Conservation (phyloP, 2,797 vertebrate species). For the Oreortyx pictus region DNA sequence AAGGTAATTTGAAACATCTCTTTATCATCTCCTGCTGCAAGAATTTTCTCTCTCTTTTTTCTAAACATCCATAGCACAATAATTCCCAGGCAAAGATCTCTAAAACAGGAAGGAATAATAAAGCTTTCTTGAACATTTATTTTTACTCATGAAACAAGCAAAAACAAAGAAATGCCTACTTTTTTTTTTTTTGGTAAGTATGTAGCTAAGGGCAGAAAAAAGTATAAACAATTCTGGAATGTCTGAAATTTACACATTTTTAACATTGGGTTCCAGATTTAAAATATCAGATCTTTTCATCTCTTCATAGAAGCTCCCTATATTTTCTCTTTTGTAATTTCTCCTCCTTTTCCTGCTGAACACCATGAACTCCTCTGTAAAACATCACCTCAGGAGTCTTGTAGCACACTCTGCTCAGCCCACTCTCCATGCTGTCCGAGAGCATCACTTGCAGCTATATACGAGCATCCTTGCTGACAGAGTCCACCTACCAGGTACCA, state of each 20-base stretch:
- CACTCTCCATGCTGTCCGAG: background rate
- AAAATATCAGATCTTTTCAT: background rate
- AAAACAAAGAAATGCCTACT: background rate
- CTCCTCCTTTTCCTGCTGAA: background rate
- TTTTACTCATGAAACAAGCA: background rate
- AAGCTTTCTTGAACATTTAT: background rate
- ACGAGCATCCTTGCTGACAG: background rate
- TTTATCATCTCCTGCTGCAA: background rate
- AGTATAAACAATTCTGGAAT: background rate
- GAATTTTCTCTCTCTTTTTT: background rate
- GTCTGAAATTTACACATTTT: background rate
- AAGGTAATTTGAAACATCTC: background rate
- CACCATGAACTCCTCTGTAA: too few relatives aligned
- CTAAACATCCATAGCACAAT: background rate
- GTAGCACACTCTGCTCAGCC: background rate
- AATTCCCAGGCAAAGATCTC: background rate
- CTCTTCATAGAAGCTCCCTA: background rate
- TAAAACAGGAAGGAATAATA: background rate
- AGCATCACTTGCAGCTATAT: background rate
- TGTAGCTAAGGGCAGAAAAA: background rate
- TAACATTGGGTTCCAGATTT: background rate
- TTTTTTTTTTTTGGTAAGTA: background rate
- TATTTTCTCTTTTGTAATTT: background rate
- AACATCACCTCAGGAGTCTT: background rate
- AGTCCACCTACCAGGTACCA: background rate